A percentile compares a stretch with the other conserved stretches of the same genome.
Evolutionary conservation across 64 coral and sea anemone species (phyloP).

Genomic region (Stichodactyla mertensii): DNA sequence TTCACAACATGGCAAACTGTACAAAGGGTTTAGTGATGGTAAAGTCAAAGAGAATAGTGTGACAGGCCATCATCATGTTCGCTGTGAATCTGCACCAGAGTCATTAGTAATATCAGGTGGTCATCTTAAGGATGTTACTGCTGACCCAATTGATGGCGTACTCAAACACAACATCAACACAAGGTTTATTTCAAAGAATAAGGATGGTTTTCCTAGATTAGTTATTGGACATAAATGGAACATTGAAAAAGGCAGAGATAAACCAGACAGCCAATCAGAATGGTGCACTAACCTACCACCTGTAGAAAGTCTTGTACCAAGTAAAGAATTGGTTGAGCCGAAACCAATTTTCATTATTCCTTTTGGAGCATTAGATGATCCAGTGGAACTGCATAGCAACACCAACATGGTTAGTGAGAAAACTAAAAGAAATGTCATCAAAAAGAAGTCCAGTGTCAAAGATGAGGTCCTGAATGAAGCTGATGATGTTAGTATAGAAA

Average conservation of each 20-base stretch:
- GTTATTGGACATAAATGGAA: background rate
- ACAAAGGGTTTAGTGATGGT: conserved; percentile 57
- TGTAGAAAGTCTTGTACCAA: background rate
- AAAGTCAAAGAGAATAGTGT: conserved; percentile 33
- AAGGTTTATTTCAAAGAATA: background rate
- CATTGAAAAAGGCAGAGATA: background rate
- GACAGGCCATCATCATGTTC: background rate
- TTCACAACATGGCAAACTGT: conserved; percentile 41
- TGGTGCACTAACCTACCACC: background rate
- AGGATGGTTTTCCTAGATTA: background rate
- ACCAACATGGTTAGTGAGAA: background rate
- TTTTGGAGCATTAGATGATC: conserved; percentile 87
- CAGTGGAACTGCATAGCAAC: conserved; percentile 26
- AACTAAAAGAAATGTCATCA: background rate
- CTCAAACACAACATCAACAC: conserved; percentile 34
- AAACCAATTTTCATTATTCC: conserved; percentile 78
- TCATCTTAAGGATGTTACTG: background rate
- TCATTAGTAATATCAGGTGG: conserved; percentile 40
- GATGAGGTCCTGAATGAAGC: background rate
- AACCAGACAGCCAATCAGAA: background rate
- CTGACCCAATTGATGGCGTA: conserved; percentile 42
- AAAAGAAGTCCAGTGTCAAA: background rate
- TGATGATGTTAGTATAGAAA: background rate
- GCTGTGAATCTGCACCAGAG: conserved; percentile 19
- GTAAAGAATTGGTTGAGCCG: conserved; percentile 20